A percentile compares a stretch with the other conserved stretches of the same genome.
Conservation (phyloP, 2,888 invertebrate species). For the Sphaeridia pumilis region DNA sequence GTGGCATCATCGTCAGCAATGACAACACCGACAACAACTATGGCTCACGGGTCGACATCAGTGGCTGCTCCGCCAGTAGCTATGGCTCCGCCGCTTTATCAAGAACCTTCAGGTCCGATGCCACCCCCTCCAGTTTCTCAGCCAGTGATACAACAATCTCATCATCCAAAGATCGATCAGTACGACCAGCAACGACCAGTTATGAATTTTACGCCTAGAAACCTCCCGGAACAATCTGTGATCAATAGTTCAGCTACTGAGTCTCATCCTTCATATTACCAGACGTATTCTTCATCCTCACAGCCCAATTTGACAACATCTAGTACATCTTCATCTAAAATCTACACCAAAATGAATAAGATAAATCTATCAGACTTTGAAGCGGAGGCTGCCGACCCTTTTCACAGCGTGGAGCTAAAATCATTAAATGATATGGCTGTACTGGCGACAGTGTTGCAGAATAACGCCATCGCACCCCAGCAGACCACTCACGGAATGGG, state of each 20-base stretch:
- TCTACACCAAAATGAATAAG: not conserved
- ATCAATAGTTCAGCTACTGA: conserved; percentile 7
- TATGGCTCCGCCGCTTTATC: too few relatives aligned
- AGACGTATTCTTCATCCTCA: conserved; percentile 1
- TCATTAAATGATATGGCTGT: conserved; percentile 86
- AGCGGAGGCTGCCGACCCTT: conserved; percentile 80
- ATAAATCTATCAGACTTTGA: conserved; percentile 66
- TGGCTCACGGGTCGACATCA: too few relatives aligned
- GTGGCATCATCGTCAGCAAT: not conserved
- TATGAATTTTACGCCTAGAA: not conserved
- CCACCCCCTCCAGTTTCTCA: not conserved
- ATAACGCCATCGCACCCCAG: conserved; percentile 8
- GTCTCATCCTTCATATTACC: conserved; percentile 7
- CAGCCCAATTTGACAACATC: not conserved
- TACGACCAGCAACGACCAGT: not conserved
- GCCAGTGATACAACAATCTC: not conserved
- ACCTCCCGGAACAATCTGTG: not conserved
- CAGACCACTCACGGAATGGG: not conserved
- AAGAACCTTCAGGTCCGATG: not conserved
- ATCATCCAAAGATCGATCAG: not conserved
- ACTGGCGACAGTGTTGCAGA: conserved; percentile 60
- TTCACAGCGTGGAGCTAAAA: conserved; percentile 83
- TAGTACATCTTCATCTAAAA: not conserved
- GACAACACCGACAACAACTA: too few relatives aligned
- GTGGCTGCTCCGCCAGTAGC: too few relatives aligned